Percentiles rank a stretch among this genome's conserved stretches.
Conservation (phyloP, 2,797 vertebrate genomes). For the Adelosebastes latens region DNA sequence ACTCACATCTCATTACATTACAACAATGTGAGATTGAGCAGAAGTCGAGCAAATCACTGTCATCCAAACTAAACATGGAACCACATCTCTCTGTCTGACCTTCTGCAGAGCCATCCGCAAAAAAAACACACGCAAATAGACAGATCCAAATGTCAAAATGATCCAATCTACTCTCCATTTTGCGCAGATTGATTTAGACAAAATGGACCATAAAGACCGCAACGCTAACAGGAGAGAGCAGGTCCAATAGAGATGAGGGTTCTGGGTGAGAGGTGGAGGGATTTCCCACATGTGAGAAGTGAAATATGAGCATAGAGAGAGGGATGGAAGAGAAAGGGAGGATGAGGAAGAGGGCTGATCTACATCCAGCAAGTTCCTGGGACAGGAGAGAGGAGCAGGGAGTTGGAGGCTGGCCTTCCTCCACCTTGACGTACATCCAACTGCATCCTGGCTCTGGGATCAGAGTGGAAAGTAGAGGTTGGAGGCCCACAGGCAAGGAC, state of each 20-base stretch:
- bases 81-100: constrained; percentile 58
- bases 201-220: constrained; percentile 36
- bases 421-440: constrained; percentile 51
- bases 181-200: constrained; percentile 36
- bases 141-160: constrained; percentile 47
- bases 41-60: constrained; percentile 65
- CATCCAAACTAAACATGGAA: constrained; percentile 76
- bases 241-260: background rate
- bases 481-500: constrained; percentile 18
- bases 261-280: constrained; percentile 32
- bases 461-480: constrained; percentile 30
- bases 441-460: constrained; percentile 51
- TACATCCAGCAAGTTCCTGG: constrained; percentile 31
- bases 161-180: constrained; percentile 36
- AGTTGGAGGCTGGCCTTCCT: constrained; percentile 35
- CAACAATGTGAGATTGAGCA: constrained; percentile 61
- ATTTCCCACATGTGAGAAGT: constrained; percentile 32
- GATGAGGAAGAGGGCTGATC: constrained; percentile 36
- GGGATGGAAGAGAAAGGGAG: constrained; percentile 12
- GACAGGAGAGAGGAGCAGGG: constrained; percentile 30
- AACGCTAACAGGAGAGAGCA: constrained; percentile 24
- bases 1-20: constrained; percentile 56
- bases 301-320: constrained; percentile 33
- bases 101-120: constrained; percentile 39
- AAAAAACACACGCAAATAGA: constrained; percentile 42